phyloP scores from a whole-genome alignment of 2,797 vertebrate species.

The Esox lucius region DNA sequence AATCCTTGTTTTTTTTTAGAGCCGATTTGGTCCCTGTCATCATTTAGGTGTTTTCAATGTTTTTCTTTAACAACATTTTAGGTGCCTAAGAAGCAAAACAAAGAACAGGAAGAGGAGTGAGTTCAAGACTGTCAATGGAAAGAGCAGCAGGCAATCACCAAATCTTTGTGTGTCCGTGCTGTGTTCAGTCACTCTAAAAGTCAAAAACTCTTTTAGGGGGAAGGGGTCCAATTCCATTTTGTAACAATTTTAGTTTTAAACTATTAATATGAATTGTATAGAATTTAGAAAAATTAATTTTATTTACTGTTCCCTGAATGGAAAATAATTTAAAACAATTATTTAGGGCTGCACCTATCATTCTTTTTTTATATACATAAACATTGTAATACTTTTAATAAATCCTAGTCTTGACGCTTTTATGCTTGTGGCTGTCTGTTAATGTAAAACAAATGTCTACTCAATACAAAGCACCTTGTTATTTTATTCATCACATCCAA shows the following conservation, averaged over 20 bases:
- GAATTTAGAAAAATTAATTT: neutral
- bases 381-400: constrained; percentile 13
- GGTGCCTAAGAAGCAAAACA: constrained; percentile 77
- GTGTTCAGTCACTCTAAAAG: neutral
- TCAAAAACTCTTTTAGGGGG: neutral
- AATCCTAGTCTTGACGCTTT: neutral
- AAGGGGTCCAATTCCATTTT: neutral
- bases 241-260: constrained; percentile 1
- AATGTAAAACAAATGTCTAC: neutral
- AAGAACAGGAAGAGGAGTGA: constrained; percentile 75
- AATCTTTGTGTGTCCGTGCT: constrained; percentile 32
- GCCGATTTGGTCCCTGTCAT: neutral
- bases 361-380: neutral
- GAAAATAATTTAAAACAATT: neutral
- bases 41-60: neutral
- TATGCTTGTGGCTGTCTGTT: neutral
- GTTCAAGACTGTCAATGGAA: constrained; percentile 27
- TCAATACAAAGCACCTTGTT: neutral
- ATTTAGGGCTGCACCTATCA: neutral
- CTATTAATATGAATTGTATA: constrained; percentile 5
- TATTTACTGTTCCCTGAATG: constrained; percentile 3
- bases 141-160: constrained; percentile 37
- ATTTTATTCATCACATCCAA: neutral
- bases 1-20: neutral
- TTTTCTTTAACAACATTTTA: constrained; percentile 39